Percentiles rank a stretch among this genome's conserved stretches.
phyloP scores from a whole-genome alignment of 2,797 vertebrate genomes.

The Anabacerthia variegaticeps region DNA sequence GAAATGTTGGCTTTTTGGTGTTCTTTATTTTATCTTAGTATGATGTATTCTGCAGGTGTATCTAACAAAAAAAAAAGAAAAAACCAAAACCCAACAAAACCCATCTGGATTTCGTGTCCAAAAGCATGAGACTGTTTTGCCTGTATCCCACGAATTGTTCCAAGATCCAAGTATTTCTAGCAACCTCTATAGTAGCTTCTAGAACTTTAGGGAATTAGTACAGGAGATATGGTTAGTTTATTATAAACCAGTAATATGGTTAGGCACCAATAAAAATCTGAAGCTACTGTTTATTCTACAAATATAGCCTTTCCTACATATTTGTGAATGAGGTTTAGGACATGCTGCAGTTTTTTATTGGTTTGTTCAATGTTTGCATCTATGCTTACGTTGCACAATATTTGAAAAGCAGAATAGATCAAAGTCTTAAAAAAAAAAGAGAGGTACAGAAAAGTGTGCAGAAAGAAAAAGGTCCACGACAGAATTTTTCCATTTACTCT shows the following conservation, averaged over 20 bases:
- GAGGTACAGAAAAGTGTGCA: neutral
- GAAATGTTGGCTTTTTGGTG: neutral
- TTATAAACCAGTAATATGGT: neutral
- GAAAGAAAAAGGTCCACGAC: neutral
- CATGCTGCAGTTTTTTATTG: neutral
- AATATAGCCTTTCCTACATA: neutral
- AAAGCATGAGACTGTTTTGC: neutral
- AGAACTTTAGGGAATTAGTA: neutral
- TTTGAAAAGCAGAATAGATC: neutral
- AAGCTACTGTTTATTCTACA: neutral
- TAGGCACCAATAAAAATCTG: neutral
- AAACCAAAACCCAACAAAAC: no score
- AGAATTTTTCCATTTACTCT: neutral
- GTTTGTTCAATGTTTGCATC: neutral
- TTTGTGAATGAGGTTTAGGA: neutral
- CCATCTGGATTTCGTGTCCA: neutral
- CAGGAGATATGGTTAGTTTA: neutral
- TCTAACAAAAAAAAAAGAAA: neutral
- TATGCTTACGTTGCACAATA: neutral
- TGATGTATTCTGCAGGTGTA: neutral
- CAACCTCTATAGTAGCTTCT: neutral
- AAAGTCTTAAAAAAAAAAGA: neutral
- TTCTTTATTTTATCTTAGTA: neutral
- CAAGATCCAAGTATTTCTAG: neutral
- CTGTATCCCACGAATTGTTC: fast-evolving